Conservation (phyloP, 2,797 vertebrate species). For the Chloroceryle inda region DNA sequence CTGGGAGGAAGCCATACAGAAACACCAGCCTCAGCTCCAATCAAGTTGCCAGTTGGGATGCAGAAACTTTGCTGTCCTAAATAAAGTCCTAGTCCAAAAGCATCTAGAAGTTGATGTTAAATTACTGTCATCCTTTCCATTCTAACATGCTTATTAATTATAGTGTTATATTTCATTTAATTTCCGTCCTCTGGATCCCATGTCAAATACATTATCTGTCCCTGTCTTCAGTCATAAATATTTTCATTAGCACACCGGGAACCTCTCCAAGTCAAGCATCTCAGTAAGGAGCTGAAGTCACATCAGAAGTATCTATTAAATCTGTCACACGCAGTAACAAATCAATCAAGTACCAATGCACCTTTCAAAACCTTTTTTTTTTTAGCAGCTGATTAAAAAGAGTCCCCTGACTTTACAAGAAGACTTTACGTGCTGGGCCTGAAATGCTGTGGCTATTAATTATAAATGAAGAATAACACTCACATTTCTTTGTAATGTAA, state of each 20-base stretch:
- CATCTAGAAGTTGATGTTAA: background rate
- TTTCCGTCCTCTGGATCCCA: background rate
- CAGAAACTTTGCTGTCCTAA: background rate
- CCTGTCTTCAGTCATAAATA: background rate
- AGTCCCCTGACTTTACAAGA: background rate
- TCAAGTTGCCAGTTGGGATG: background rate
- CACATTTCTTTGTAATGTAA: background rate
- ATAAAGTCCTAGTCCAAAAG: background rate
- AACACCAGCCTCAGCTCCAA: background rate
- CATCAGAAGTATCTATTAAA: conserved; percentile 74
- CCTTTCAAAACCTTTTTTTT: conserved; percentile 47
- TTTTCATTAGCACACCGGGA: conserved; percentile 69
- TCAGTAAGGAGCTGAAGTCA: conserved; percentile 49
- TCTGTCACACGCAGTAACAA: conserved; percentile 63
- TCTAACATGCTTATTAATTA: background rate
- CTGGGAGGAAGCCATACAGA: background rate
- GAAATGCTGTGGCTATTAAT: background rate
- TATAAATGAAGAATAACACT: background rate
- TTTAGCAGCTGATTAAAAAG: conserved; percentile 60
- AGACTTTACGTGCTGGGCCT: background rate
- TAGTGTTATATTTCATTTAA: background rate
- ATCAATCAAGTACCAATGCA: conserved; percentile 66
- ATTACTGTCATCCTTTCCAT: background rate
- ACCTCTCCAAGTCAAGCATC: conserved; percentile 59
- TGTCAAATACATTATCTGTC: background rate